These are phyloP conservation scores for Nomada flava DNA, from an alignment of 2,888 invertebrate species.

Conservation along the genomic window DNA sequence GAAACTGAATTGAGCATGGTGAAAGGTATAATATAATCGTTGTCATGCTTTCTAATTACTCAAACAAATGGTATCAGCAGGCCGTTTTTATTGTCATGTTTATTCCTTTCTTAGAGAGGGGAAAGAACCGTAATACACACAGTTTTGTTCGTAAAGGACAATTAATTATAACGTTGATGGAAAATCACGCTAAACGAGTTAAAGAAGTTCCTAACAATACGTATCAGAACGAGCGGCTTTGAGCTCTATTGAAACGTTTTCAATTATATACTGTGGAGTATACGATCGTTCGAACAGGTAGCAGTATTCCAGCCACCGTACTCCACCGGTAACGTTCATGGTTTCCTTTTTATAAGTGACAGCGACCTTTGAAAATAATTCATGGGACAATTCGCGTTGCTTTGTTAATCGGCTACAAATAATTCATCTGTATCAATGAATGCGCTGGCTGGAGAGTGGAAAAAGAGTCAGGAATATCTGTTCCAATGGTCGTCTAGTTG, in stretches of 20 bases:
- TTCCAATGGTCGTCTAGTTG: conserved; percentile 33
- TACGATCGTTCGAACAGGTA: neutral
- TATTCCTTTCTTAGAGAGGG: neutral
- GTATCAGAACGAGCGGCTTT: conserved; percentile 3
- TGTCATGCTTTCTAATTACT: neutral
- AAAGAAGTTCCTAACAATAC: conserved; percentile 11
- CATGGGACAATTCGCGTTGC: conserved; percentile 29
- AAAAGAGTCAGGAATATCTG: conserved; percentile 27
- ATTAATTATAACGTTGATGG: conserved; percentile 3
- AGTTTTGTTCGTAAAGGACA: neutral
- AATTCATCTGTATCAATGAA: conserved; percentile 42
- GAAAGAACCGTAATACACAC: neutral
- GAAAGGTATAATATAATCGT: neutral
- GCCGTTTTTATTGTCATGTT: neutral
- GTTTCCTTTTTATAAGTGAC: conserved; percentile 10
- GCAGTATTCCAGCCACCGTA: neutral
- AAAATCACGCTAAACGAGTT: conserved; percentile 22
- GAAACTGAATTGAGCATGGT: too few species aligned
- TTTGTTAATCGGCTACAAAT: conserved; percentile 32
- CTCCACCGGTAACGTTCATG: neutral
- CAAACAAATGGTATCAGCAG: neutral
- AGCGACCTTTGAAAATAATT: conserved; percentile 24
- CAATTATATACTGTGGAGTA: neutral
- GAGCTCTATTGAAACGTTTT: conserved; percentile 11
- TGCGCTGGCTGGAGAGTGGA: conserved; percentile 7